Conservation (phyloP, 1,140 invertebrate genomes). For the Notospermus geniculatus region DNA sequence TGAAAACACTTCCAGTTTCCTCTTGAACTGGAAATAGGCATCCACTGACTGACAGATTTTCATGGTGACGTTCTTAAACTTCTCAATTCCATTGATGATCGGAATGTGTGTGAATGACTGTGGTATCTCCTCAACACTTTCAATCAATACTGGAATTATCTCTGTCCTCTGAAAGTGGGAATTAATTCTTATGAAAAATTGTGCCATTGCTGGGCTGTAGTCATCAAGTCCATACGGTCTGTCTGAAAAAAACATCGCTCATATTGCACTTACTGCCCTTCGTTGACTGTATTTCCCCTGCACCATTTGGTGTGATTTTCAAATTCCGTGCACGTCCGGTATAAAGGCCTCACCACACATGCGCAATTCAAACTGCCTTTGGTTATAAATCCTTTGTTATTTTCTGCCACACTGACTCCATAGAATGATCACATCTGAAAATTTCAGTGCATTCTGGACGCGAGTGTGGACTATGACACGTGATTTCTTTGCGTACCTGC, state of each 20-base stretch:
- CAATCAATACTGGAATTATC: conserved; percentile 3
- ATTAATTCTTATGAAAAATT: background rate
- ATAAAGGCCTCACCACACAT: no score
- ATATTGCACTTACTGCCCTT: no score
- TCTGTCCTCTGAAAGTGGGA: background rate
- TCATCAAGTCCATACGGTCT: background rate
- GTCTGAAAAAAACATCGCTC: background rate
- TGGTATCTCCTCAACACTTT: conserved; percentile 2
- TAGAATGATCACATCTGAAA: no score
- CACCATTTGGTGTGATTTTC: no score
- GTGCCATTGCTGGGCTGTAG: background rate
- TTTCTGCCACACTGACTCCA: no score
- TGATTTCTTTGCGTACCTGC: no score
- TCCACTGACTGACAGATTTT: background rate
- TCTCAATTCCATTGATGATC: background rate
- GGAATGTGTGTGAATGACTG: background rate
- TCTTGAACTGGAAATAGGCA: background rate
- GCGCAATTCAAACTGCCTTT: no score
- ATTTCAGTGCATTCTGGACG: no score
- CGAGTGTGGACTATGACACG: no score
- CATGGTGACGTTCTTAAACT: background rate
- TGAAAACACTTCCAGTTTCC: background rate
- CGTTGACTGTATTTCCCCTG: no score
- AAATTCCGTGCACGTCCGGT: no score
- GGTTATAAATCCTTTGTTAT: no score